phyloP scores from a whole-genome alignment of 2,888 invertebrate genomes.

The Latrodectus elegans region DNA sequence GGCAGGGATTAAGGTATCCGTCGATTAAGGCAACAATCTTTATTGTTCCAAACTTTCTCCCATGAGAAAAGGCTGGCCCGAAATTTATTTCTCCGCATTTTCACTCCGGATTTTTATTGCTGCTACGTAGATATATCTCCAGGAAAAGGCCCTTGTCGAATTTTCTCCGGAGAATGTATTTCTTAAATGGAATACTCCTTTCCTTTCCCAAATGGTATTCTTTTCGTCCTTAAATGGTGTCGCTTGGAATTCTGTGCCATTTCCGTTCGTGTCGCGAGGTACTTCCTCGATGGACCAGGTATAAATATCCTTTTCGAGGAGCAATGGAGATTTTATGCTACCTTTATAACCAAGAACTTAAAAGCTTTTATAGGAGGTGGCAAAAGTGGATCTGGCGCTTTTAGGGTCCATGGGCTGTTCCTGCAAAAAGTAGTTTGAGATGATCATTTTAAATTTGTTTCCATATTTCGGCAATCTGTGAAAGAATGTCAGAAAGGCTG shows the following conservation, averaged over 20 bases:
- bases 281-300: background rate
- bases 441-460: too few species aligned
- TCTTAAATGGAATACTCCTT: slow-evolving; percentile 20
- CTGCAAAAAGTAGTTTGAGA: background rate
- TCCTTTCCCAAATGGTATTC: slow-evolving; percentile 19
- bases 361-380: background rate
- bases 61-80: background rate
- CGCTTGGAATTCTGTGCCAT: background rate
- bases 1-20: slow-evolving; percentile 42
- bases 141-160: too few species aligned
- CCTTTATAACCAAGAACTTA: slow-evolving; percentile 1
- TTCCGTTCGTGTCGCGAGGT: background rate
- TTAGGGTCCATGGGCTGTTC: background rate
- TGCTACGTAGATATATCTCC: slow-evolving; percentile 7
- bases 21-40: slow-evolving; percentile 32
- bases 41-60: background rate
- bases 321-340: slow-evolving; percentile 31
- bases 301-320: slow-evolving; percentile 1
- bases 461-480: too few species aligned
- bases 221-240: slow-evolving; percentile 18
- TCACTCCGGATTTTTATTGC: slow-evolving; percentile 28
- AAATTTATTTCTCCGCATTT: slow-evolving; percentile 24
- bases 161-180: background rate
- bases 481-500: too few species aligned
- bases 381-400: too few species aligned